Base-by-base conservation (phyloP, 1,140 invertebrate genomes). In the Heliconius himera region DNA sequence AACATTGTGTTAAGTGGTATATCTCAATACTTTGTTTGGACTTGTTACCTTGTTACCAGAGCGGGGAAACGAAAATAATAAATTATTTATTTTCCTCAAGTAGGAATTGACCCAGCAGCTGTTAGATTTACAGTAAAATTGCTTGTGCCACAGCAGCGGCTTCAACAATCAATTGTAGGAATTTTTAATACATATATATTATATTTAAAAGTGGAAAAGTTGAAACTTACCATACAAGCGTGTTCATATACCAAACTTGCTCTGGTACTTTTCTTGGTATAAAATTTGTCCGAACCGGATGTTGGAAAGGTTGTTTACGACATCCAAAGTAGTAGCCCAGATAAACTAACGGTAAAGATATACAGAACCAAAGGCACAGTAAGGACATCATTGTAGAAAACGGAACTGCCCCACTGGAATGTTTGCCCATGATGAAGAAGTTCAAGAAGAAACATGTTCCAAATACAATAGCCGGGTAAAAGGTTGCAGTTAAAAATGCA, bases 381-480 rank as follows among this genome's bases (percentile, higher is more conserved):
- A 99, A 95, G 22, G 98, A 98, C 85, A 99, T 95, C 99, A 99
- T 99, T 0, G 99, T 99, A 8, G 97, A 97, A 91, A 99, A 99
- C 60, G 99, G 99, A 38, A 99, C 98, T 76, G 99, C 99, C 74
- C 99, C 99, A 86, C 98, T 99, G 70, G 98, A 99, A 87, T 98
- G 97, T 93, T 99, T 99, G 70, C 99, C 98, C 98, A 98, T 99
- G 85, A 99, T 99, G 91, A 99, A 99, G 92, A 99, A 99, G 93
- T 99, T 99, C 73, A 99, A 95, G 85, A 99, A 96, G 94, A 99
- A 99, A 80, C 98, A 98, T 29, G 97, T 97, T 13, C 96, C 96
- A 93, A 98, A 98, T 1, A 99, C 97, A 85, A 99, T 96, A 38
- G 97, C 97, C 33, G 99, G 99, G 94, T 99, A 99, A 0, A 99